Evolutionary conservation across 2,113 vertebrate genomes (phyloP), one percentile per base, ranked within the genome.

Genomic region (Ursus arctos): DNA sequence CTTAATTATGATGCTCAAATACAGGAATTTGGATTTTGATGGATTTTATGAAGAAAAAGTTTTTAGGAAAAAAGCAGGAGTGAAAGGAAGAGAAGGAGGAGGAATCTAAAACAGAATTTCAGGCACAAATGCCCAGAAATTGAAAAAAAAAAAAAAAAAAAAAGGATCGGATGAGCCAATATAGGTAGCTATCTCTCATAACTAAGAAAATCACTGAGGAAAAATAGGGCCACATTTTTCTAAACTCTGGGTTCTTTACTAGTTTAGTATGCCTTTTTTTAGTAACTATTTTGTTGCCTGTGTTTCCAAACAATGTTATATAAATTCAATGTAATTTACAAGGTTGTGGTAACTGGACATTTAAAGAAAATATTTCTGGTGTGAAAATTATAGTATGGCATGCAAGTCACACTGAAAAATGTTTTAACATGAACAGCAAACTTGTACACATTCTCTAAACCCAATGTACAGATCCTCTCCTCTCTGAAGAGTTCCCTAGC

Each of bases 181-280:
- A 14, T 8, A 92, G 18, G 1, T 18, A 59, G 22, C 24, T 7
- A 28, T 26, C 1, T 65, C 11, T 0, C 4, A 3, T 3, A n/a
- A 61, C 6, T 67, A 86, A 61, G 18, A 61, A 11, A 91, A 86
- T 61, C 59, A 91, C 28, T 51, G 33, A 59, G 6, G 7, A 67
- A 47, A 49, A 76, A 33, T 14, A 43, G 12, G 4, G 16, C 0
- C 16, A 67, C 13, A 74, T 16, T 4, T 74, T 19, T 69, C 63
- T 53, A 61, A 59, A 14, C 8, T 85, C 33, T 65, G 24, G 22
- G 36, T n/a, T 76, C 53, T 18, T 40, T 71, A 71, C 53, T 83
- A 15, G 3, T 65, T 53, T 33, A 1, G n/a, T 92, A 28, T 40
- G 15, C 33, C 10, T 94, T 85, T 24, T 0, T 19, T 91, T n/a